Percentiles rank a stretch among this genome's conserved stretches.
These are phyloP conservation scores for Platysternon megacephalum DNA, from an alignment of 2,113 vertebrate species.

Conservation along the genomic window DNA sequence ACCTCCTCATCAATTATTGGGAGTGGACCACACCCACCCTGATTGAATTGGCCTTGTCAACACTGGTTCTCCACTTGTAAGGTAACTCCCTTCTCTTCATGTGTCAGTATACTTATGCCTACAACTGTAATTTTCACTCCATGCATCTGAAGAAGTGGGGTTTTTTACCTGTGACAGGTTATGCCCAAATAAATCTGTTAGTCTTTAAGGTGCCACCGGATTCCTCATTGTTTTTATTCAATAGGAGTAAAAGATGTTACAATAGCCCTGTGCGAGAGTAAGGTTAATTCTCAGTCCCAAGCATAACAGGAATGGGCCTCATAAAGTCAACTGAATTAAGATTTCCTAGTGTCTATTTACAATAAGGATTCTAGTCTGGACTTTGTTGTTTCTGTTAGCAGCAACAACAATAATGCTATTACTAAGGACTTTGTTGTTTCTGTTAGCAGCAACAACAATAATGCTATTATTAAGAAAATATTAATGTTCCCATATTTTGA, in stretches of 20 bases:
- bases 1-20: too few species aligned
- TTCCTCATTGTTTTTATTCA: not conserved
- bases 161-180: too few species aligned
- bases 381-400: not conserved
- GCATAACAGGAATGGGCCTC: not conserved
- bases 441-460: not conserved
- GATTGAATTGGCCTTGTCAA: too few species aligned
- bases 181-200: too few species aligned
- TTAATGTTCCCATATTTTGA: not conserved
- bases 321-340: not conserved
- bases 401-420: not conserved
- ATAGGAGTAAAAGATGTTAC: not conserved
- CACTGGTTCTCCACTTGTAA: too few species aligned
- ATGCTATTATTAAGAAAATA: not conserved
- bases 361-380: not conserved
- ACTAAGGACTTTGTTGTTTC: not conserved
- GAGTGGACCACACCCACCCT: too few species aligned
- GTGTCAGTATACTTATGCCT: too few species aligned
- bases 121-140: too few species aligned
- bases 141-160: too few species aligned
- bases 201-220: too few species aligned
- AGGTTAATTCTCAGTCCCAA: not conserved
- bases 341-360: not conserved
- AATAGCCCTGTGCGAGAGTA: not conserved
- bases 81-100: too few species aligned